Evolutionary conservation across 2,888 invertebrate genomes (phyloP), one percentile per base, ranked within the genome.

Genomic region (Theretra japonica): DNA sequence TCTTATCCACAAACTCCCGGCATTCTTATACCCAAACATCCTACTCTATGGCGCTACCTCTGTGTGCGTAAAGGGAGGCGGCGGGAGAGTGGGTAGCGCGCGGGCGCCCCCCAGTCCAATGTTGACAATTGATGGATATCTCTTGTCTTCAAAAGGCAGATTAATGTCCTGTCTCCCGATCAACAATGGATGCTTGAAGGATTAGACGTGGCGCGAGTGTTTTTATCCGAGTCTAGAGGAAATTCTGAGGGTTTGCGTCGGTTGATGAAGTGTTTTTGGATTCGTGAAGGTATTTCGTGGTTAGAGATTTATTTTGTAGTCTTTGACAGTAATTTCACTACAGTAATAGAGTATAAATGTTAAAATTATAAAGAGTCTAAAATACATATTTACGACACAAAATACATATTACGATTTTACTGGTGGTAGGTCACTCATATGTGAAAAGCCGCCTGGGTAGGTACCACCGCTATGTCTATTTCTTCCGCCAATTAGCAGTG

Each of bases 111-210:
- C 86, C 90, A 89, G 90, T 91, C 91, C 93, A 90, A 90, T 93
- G 94, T 94, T 94, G 94, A 94, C 94, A 94, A 93, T 92, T 94
- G 94, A 94, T 94, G 94, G 94, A 94, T 94, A 91, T 92, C 92
- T 90, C 92, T 91, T 91, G 93, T 93, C 93, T 92, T 88, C 87
- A 87, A 92, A 91, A 93, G 93, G 90, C 92, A 91, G 93, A 94
- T 94, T 94, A 94, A 94, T 94, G 93, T 85, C 83, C 88, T 86
- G 87, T 86, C 88, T 86, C 84, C 80, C 81, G 78, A 81, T 83
- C 82, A 84, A 92, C 92, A 93, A 92, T 92, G 87, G 86, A 87
- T 84, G 85, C 84, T 84, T 88, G 86, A 86, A 87, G 88, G 90
- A 91, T 91, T 90, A 91, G 85, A 85, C 86, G 83, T 83, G 62